A percentile compares a stretch with the other conserved stretches of the same genome.
Evolutionary conservation across 2,888 invertebrate genomes (phyloP).

Genomic region (Melipona beecheii): DNA sequence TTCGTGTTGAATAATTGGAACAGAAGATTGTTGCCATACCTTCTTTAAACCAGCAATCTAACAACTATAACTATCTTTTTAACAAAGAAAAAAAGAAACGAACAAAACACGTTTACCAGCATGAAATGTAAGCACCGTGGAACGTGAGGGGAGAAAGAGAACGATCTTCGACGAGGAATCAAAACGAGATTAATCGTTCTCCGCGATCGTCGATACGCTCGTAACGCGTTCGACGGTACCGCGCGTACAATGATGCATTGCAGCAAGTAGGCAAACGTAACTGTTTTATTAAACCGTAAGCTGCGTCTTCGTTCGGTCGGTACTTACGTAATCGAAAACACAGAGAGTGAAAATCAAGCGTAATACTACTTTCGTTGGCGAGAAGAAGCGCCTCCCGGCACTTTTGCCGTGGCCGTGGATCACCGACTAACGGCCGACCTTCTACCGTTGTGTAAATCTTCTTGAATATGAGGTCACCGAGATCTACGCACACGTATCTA

Average conservation of each 20-base stretch:
- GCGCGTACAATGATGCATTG: constrained; percentile 36
- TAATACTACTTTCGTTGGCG: constrained; percentile 81
- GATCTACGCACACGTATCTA: constrained; percentile 47
- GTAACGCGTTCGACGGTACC: background rate
- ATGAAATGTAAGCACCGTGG: background rate
- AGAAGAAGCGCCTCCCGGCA: constrained; percentile 73
- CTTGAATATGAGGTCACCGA: constrained; percentile 49
- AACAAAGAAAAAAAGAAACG: too few relatives aligned
- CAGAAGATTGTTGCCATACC: background rate
- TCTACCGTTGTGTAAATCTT: constrained; percentile 51
- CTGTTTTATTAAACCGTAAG: constrained; percentile 82
- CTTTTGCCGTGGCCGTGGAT: constrained; percentile 67
- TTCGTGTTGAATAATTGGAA: constrained; percentile 27
- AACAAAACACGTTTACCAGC: background rate
- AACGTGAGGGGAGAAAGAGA: too few relatives aligned
- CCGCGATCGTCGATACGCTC: background rate
- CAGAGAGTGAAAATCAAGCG: constrained; percentile 83
- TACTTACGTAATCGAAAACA: constrained; percentile 82
- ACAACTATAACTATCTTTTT: too few relatives aligned
- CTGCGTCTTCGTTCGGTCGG: constrained; percentile 71
- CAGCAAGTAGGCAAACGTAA: constrained; percentile 80
- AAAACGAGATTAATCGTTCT: background rate
- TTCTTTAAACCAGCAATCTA: background rate
- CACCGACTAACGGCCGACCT: constrained; percentile 69
- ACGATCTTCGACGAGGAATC: too few relatives aligned